These are phyloP conservation scores for Bostrychus sinensis DNA, from an alignment of 2,113 vertebrate species.

Conservation along the genomic window DNA sequence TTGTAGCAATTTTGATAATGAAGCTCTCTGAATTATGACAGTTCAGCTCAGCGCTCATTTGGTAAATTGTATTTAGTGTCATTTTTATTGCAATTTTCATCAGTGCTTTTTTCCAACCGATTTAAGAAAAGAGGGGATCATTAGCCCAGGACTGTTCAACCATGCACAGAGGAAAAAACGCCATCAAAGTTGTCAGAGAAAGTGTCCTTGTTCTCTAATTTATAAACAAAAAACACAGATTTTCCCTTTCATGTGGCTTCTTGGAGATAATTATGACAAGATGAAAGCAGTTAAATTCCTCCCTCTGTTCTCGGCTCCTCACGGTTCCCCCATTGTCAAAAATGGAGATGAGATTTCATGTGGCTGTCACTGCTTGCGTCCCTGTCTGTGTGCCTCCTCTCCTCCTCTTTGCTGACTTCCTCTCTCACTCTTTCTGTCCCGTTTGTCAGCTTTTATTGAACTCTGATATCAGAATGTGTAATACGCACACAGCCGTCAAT, in stretches of 20 bases:
- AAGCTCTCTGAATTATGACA: slow-evolving; percentile 68
- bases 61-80: slow-evolving; percentile 77
- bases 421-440: slow-evolving; percentile 57
- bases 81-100: slow-evolving; percentile 78
- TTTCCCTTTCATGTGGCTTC: slow-evolving; percentile 79
- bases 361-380: slow-evolving; percentile 78
- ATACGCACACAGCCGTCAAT: slow-evolving; percentile 68
- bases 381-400: slow-evolving; percentile 60
- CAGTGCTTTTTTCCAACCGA: slow-evolving; percentile 46
- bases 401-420: slow-evolving; percentile 54
- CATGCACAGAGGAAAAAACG: slow-evolving; percentile 74
- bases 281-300: slow-evolving; percentile 82
- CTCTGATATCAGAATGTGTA: slow-evolving; percentile 68
- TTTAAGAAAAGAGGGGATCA: slow-evolving; percentile 74
- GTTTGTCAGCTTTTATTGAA: slow-evolving; percentile 70
- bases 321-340: slow-evolving; percentile 83
- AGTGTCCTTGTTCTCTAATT: slow-evolving; percentile 81
- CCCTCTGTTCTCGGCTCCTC: slow-evolving; percentile 80
- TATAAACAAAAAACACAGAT: slow-evolving; percentile 82
- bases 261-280: slow-evolving; percentile 83
- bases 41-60: slow-evolving; percentile 60
- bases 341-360: slow-evolving; percentile 82
- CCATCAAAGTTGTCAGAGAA: slow-evolving; percentile 78
- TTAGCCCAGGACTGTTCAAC: slow-evolving; percentile 72
- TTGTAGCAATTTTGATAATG: slow-evolving; percentile 53